Percentiles rank a stretch among this genome's conserved stretches.
Evolutionary conservation across 53 echinoderm and acorn worm genomes (phyloP).

Genomic region (Zoroaster sp.): DNA sequence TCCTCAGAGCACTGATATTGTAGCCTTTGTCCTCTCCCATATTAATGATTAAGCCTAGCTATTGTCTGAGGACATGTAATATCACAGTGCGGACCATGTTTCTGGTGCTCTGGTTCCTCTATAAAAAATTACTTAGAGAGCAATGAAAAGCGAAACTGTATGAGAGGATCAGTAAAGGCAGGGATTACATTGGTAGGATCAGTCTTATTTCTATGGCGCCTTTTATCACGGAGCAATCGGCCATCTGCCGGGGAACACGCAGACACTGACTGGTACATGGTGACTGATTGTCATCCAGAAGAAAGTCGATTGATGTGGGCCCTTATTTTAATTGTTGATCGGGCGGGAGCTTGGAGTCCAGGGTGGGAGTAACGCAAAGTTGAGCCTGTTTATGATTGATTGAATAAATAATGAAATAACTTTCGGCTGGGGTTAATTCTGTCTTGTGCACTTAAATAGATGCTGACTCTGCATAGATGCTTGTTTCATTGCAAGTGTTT

Average conservation of each 20-base stretch:
- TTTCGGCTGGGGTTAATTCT: too few species aligned
- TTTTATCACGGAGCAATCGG: background rate
- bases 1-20: background rate
- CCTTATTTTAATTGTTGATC: background rate
- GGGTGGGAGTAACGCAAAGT: background rate
- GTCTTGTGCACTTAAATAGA: too few species aligned
- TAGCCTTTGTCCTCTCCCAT: background rate
- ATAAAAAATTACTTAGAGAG: conserved; percentile 1
- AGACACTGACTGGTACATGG: conserved; percentile 1
- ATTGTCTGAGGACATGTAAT: conserved; percentile 27
- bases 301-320: background rate
- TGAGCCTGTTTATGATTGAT: conserved; percentile 26
- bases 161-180: conserved; percentile 11
- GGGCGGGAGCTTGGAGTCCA: background rate
- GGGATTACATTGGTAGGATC: conserved; percentile 16
- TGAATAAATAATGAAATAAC: conserved; percentile 36
- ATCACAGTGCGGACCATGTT: background rate
- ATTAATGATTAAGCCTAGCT: conserved; percentile 21
- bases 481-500: too few species aligned
- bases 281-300: background rate
- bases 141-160: conserved; percentile 5
- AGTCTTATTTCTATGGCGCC: conserved; percentile 1
- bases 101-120: background rate
- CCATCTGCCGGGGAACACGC: conserved; percentile 3
- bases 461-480: too few species aligned